Evolutionary conservation across 2,797 vertebrate genomes (phyloP).

Genomic region (Huso huso): DNA sequence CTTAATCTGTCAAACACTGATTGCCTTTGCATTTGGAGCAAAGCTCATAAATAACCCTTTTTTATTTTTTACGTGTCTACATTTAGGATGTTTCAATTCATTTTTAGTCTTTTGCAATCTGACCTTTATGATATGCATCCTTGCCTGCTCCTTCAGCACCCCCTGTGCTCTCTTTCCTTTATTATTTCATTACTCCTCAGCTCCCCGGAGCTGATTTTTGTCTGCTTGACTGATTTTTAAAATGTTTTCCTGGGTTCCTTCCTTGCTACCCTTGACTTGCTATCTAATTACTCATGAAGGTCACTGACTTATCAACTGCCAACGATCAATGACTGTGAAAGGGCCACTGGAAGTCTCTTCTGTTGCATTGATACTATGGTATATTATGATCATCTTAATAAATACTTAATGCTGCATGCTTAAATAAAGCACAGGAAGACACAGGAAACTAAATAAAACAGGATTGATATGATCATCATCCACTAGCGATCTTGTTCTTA

Average conservation of each 20-base stretch:
- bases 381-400: no score
- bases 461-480: no score
- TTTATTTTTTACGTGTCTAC: slow-evolving; percentile 30
- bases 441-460: no score
- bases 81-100: slow-evolving; percentile 33
- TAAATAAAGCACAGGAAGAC: no score
- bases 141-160: not conserved
- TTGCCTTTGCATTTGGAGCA: slow-evolving; percentile 21
- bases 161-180: not conserved
- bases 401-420: no score
- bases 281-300: not conserved
- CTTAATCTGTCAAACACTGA: slow-evolving; percentile 19
- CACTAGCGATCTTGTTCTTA: no score
- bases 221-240: not conserved
- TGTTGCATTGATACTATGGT: no score
- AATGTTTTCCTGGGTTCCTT: not conserved
- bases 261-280: no score
- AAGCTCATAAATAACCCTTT: slow-evolving; percentile 42
- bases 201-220: not conserved
- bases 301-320: no score
- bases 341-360: no score
- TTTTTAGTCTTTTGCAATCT: slow-evolving; percentile 27
- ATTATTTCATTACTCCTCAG: not conserved
- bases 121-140: slow-evolving; percentile 34
- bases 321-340: no score